Evolutionary conservation across 2,888 invertebrate species (phyloP).

Genomic region (Horisme vitalbata): DNA sequence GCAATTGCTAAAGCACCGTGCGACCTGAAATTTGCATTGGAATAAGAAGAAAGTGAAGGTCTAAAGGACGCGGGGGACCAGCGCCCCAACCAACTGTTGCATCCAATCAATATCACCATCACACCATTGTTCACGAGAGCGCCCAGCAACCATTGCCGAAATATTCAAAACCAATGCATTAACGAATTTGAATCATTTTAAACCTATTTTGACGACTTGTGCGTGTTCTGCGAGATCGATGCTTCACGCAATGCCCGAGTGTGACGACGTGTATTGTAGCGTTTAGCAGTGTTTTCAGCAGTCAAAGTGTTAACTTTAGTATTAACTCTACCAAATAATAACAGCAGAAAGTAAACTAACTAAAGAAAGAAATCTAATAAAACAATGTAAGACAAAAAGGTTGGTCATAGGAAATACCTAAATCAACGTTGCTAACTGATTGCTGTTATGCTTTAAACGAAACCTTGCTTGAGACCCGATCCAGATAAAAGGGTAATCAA

Average conservation of each 20-base stretch:
- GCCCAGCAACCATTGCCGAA: conserved; percentile 45
- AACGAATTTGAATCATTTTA: conserved; percentile 15
- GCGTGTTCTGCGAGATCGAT: too few species aligned
- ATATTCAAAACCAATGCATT: conserved; percentile 21
- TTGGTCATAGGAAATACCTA: conserved; percentile 24
- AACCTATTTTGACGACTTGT: conserved; percentile 1
- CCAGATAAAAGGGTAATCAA: conserved; percentile 63
- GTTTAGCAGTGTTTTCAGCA: too few species aligned
- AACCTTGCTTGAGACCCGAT: conserved; percentile 60
- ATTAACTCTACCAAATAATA: too few species aligned
- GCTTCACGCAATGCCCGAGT: too few species aligned
- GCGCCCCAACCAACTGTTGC: conserved; percentile 76
- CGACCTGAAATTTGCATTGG: conserved; percentile 23
- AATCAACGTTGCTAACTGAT: conserved; percentile 49
- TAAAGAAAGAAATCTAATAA: background rate
- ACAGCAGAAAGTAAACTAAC: too few species aligned
- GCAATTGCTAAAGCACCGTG: background rate
- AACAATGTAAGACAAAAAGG: background rate
- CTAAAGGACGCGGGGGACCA: conserved; percentile 57
- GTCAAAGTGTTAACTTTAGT: too few species aligned
- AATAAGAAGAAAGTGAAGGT: conserved; percentile 62
- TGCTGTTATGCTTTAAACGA: conserved; percentile 49
- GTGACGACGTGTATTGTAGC: too few species aligned
- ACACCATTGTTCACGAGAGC: conserved; percentile 64
- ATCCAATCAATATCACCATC: conserved; percentile 75